Base-by-base conservation (phyloP, 2,888 invertebrate genomes). In the Lasioglossum pauxillum region DNA sequence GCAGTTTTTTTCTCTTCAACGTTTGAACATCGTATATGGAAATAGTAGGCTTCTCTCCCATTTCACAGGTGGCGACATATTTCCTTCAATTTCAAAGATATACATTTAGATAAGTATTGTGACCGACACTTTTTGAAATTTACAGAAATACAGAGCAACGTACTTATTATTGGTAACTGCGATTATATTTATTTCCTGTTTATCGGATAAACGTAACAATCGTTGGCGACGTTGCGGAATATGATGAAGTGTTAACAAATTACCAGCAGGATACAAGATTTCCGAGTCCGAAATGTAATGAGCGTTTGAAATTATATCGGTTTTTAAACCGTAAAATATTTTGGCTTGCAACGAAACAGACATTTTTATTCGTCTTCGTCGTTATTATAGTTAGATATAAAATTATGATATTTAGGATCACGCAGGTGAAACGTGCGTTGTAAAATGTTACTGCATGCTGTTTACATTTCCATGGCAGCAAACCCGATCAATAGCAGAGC, bases 181-280 rank as follows among this genome's bases (percentile, higher is more conserved):
- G 79, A 97, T 95, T 23, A 97, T 96, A 89, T 96, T 97, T 79
- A 97, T 96, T 90, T 96, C 96, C 78, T 97, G 96, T 92, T 97
- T 97, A 76, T 97, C 97, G 60, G 97, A 96, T 41, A 97, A 95
- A 90, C 97, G 96, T 76, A 98, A 97, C 92, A 97, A 97, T 92
- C 97, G 97, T 93, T 98, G 98, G 88, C 96, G 97, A 93, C 97
- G 97, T 91, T 97, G 96, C 12, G 96, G 96, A 94, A 97, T 97
- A 94, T 98, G 97, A 92, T 98, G 98, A 84, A 98, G 96, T 0
- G 97, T 96, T 75, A 98, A 95, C 1, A 97, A 97, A 77, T 97
- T 97, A 78, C 98, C 98, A 49, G 97, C 97, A 0, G 98, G 98
- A 95, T 98, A 98, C 75, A 98, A 96, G 64, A 98, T 96, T 93